These are phyloP conservation scores for Halictus rubicundus DNA, from an alignment of 1,140 invertebrate genomes.

Conservation along the genomic window DNA sequence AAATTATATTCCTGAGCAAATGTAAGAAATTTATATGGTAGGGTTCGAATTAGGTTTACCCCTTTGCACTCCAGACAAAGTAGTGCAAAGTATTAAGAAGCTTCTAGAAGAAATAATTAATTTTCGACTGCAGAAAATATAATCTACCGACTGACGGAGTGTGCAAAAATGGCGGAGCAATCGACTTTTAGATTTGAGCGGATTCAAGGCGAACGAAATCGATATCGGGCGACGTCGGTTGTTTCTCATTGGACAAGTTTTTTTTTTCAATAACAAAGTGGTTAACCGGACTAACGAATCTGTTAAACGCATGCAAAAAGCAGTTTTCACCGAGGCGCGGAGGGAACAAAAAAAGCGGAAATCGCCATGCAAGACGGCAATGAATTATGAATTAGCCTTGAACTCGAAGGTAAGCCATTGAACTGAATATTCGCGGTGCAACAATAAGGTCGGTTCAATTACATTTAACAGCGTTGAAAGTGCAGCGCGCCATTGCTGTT, in stretches of 20 bases:
- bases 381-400: conserved; percentile 45
- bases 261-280: background rate
- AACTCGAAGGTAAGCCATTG: conserved; percentile 29
- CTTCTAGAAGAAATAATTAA: no score
- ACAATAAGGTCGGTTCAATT: conserved; percentile 43
- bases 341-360: background rate
- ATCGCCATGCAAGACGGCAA: background rate
- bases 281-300: background rate
- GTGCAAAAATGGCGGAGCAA: no score
- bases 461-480: conserved; percentile 38
- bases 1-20: no score
- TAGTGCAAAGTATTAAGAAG: no score
- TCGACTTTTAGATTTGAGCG: no score
- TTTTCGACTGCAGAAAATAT: no score
- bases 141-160: no score
- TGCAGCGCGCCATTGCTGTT: conserved; percentile 2
- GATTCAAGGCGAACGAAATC: background rate
- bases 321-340: background rate
- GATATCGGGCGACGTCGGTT: background rate
- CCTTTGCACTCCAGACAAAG: no score
- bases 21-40: no score
- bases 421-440: conserved; percentile 27
- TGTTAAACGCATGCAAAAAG: background rate
- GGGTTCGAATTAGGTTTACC: no score
- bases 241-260: background rate